Evolutionary conservation across 2,113 vertebrate species (phyloP).

Genomic region (Struthio camelus): DNA sequence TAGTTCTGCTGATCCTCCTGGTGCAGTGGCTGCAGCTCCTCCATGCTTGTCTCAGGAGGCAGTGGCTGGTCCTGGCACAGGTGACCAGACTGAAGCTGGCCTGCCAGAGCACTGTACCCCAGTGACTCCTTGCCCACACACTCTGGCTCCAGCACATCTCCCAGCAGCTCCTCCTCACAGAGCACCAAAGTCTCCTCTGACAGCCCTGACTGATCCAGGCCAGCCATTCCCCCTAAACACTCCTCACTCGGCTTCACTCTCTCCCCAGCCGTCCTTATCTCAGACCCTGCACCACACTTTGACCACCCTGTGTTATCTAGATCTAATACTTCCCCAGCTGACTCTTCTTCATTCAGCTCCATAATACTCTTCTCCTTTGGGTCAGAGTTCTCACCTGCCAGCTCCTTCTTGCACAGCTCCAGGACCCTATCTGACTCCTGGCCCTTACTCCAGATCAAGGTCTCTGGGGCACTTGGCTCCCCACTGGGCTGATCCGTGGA

Average conservation of each 20-base stretch:
- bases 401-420: neutral
- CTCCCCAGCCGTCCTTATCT: neutral
- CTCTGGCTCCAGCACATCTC: neutral
- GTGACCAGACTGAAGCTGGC: constrained; percentile 1
- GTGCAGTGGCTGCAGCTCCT: neutral
- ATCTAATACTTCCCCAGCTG: neutral
- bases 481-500: neutral
- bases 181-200: neutral
- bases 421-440: neutral
- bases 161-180: neutral
- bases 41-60: neutral
- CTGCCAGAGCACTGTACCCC: constrained; percentile 12
- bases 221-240: rapidly evolving
- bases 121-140: neutral
- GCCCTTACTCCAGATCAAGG: neutral
- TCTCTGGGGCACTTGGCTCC: neutral
- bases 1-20: constrained; percentile 36
- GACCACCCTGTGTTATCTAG: neutral
- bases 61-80: neutral
- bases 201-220: neutral
- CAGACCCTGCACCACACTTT: neutral
- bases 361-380: neutral
- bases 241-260: neutral
- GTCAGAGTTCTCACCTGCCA: neutral
- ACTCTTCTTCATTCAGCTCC: neutral